Conservation (phyloP, 1,140 invertebrate genomes). For the Acromyrmex echinatior region DNA sequence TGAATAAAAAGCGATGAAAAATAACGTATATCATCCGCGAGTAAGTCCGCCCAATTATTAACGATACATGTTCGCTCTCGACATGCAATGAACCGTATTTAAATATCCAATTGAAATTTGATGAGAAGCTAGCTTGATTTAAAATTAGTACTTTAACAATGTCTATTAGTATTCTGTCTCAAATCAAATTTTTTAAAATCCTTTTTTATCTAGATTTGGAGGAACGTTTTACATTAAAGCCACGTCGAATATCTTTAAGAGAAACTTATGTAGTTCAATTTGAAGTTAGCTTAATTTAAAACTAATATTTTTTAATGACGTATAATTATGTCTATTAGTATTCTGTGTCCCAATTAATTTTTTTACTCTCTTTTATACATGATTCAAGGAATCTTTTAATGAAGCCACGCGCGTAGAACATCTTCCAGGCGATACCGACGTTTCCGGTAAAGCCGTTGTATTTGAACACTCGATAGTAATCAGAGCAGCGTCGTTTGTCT, state of each 20-base stretch:
- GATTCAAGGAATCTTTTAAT: too few relatives aligned
- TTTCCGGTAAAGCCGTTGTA: background rate
- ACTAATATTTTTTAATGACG: too few relatives aligned
- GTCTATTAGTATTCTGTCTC: background rate
- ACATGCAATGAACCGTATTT: background rate
- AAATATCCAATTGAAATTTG: background rate
- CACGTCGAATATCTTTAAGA: background rate
- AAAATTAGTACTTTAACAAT: background rate
- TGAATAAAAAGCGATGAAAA: conserved; percentile 23
- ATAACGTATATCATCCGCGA: background rate
- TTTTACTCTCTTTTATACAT: too few relatives aligned
- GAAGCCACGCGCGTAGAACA: too few relatives aligned
- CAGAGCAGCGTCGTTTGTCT: background rate
- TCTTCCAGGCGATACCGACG: background rate
- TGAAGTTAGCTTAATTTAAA: too few relatives aligned
- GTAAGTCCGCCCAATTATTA: background rate
- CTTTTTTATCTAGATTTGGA: background rate
- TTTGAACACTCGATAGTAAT: conserved; percentile 19
- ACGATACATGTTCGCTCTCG: background rate
- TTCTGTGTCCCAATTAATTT: too few relatives aligned
- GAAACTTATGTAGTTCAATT: too few relatives aligned
- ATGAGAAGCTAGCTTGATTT: background rate
- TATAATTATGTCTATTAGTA: too few relatives aligned
- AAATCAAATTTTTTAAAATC: background rate
- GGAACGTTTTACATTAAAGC: background rate